These are phyloP conservation scores for Drosophila seguyi DNA, from an alignment of 1,140 invertebrate species.

Conservation along the genomic window DNA sequence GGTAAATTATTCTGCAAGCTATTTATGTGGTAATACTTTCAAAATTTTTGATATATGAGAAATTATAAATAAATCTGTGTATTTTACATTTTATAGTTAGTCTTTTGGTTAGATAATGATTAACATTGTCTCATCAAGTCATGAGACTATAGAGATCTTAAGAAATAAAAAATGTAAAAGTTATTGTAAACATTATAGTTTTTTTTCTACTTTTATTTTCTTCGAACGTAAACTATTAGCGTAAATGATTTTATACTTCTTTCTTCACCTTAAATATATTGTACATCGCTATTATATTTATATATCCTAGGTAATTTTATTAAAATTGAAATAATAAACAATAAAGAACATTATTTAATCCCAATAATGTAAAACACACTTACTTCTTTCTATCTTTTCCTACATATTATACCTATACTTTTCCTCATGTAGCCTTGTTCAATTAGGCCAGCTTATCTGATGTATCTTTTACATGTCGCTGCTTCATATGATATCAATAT, in stretches of 20 bases:
- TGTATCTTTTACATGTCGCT: slow-evolving; percentile 38
- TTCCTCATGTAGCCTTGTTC: background rate
- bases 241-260: too few relatives aligned
- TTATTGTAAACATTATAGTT: too few relatives aligned
- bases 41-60: too few relatives aligned
- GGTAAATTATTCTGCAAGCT: background rate
- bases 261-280: too few relatives aligned
- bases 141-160: too few relatives aligned
- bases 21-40: background rate
- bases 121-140: too few relatives aligned
- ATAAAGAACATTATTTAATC: background rate
- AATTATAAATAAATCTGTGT: background rate
- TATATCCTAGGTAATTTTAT: too few relatives aligned
- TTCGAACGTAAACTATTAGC: too few relatives aligned
- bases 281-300: too few relatives aligned
- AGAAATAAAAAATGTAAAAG: too few relatives aligned
- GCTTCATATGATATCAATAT: slow-evolving; percentile 41
- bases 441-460: slow-evolving; percentile 59
- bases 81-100: background rate
- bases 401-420: background rate
- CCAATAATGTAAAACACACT: background rate
- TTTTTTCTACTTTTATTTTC: too few relatives aligned
- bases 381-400: background rate
- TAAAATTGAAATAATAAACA: too few relatives aligned
- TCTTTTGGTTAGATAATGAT: background rate